A percentile compares a stretch with the other conserved stretches of the same genome.
Conservation (phyloP, 2,888 invertebrate species). For the Drosophila parthenogenetica region DNA sequence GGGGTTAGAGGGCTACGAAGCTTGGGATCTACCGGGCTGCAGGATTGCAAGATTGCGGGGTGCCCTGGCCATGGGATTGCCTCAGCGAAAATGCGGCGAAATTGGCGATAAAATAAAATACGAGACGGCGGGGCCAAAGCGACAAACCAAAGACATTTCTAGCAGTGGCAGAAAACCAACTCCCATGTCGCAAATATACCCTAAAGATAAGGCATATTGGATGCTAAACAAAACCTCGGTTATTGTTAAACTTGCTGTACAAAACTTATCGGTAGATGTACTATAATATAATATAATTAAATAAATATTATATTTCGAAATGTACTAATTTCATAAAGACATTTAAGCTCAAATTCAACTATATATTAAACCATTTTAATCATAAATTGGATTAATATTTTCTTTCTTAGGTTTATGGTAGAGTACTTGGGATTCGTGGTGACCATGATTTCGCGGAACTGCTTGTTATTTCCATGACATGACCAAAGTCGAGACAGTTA, state of each 20-base stretch:
- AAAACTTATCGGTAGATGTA: no score
- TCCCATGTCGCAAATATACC: conserved; percentile 41
- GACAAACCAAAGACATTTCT: conserved; percentile 50
- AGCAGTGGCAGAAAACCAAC: conserved; percentile 29
- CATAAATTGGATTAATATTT: no score
- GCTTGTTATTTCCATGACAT: conserved; percentile 34
- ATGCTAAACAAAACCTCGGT: neutral
- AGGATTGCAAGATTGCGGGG: neutral
- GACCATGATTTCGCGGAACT: neutral
- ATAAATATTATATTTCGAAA: no score
- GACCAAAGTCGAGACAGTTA: conserved; percentile 37
- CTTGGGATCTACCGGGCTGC: neutral
- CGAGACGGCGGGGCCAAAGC: conserved; percentile 59
- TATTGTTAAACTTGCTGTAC: no score
- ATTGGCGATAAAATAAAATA: conserved; percentile 80
- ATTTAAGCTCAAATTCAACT: no score
- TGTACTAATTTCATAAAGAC: no score
- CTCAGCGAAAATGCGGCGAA: conserved; percentile 60
- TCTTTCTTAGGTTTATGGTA: neutral
- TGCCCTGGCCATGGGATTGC: neutral
- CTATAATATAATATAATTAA: no score
- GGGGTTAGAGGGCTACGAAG: neutral
- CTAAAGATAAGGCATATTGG: conserved; percentile 7
- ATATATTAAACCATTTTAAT: no score
- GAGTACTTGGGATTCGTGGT: conserved; percentile 32